phyloP scores from a whole-genome alignment of 2,113 vertebrate genomes.

The Otolemur garnettii region DNA sequence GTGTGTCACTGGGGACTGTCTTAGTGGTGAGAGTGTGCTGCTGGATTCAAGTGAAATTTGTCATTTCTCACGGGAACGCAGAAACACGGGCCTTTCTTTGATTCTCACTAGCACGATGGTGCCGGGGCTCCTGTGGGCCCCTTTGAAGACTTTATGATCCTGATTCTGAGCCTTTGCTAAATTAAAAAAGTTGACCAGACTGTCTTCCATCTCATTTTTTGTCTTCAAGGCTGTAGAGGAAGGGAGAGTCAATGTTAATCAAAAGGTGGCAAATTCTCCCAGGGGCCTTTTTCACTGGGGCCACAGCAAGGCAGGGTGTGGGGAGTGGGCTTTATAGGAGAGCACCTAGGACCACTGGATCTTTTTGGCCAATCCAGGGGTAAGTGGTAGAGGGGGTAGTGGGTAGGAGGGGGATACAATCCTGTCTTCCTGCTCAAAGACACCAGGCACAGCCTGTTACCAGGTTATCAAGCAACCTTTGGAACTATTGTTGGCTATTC shows the following conservation, averaged over 20 bases:
- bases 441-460: background rate
- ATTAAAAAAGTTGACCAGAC: background rate
- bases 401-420: background rate
- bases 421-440: background rate
- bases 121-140: accelerated
- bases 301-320: background rate
- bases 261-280: too few relatives aligned
- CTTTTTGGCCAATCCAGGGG: background rate
- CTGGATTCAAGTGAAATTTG: background rate
- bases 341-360: background rate
- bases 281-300: background rate
- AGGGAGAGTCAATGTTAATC: background rate
- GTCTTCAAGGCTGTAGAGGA: background rate
- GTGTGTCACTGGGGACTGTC: background rate
- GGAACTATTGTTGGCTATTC: background rate
- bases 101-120: accelerated
- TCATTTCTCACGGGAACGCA: background rate
- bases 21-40: background rate
- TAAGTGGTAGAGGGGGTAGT: background rate
- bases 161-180: background rate
- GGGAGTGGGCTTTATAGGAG: background rate
- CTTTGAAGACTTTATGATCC: background rate
- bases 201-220: background rate
- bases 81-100: background rate
- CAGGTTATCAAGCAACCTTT: conserved; percentile 62